These are phyloP conservation scores for Oryzias curvinotus DNA, from an alignment of 2,113 vertebrate species.

Conservation along the genomic window DNA sequence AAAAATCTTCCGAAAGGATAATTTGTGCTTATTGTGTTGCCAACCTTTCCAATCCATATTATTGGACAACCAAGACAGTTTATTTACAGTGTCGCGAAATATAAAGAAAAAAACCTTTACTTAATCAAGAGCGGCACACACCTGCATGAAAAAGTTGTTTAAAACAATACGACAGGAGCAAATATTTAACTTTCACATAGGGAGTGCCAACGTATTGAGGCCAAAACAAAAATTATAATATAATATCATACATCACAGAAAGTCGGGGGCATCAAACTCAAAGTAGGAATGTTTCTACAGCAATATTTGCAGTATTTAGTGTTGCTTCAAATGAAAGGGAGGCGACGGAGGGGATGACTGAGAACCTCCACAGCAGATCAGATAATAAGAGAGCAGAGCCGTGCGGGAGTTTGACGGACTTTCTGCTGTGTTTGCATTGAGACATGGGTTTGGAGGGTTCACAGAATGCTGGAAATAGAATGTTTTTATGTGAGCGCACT, in stretches of 20 bases:
- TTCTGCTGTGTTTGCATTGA: constrained; percentile 76
- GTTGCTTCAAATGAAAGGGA: constrained; percentile 18
- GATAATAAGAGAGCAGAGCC: constrained; percentile 61
- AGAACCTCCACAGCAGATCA: constrained; percentile 60
- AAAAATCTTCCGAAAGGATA: constrained; percentile 24
- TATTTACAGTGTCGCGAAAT: constrained; percentile 29
- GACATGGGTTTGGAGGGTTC: constrained; percentile 70
- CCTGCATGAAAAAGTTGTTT: constrained; percentile 13
- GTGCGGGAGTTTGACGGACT: constrained; percentile 47
- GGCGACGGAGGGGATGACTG: constrained; percentile 10
- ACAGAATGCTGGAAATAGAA: constrained; percentile 74
- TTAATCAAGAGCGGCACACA: constrained; percentile 67
- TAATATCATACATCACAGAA: constrained; percentile 3
- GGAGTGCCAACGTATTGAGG: constrained; percentile 19
- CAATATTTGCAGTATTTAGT: constrained; percentile 19
- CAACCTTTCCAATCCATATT: neutral
- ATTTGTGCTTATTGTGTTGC: constrained; percentile 40
- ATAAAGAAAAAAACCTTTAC: constrained; percentile 38
- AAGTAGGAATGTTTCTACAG: constrained; percentile 32
- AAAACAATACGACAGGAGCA: constrained; percentile 20
- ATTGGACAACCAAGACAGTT: constrained; percentile 2
- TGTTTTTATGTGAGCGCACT: constrained; percentile 70
- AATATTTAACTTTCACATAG: constrained; percentile 24
- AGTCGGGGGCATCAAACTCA: constrained; percentile 21
- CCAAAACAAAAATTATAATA: constrained; percentile 16